Evolutionary conservation across 2,113 vertebrate species (phyloP), one percentile per base, ranked within the genome.

Genomic region (Machaerirhynchus nigripectus): DNA sequence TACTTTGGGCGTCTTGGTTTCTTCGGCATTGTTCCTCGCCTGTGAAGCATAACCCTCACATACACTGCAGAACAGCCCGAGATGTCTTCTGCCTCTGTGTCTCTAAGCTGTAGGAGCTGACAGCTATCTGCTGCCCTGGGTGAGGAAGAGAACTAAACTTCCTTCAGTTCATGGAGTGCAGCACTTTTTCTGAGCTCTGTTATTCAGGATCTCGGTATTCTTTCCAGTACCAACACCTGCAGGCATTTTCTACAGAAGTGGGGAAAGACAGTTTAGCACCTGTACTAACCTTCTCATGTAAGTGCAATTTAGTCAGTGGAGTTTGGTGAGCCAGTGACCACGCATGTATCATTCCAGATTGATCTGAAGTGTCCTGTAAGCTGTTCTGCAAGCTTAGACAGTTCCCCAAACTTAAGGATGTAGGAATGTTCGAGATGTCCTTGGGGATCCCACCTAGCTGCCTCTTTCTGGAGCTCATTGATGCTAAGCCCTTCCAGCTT

Each of bases 111-210:
- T 28, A 37, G 10, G 15, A 59, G 21, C 10, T 49, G 46, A 22
- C 31, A 68, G 6, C 2, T 0, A 0, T 28, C 40, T 31, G 4
- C 27, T 82, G 30, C 5, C 6, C 15, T 37, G 8, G 1, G 2
- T 40, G n/a, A 93, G 37, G 14, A 71, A 57, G 10, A 70, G n/a
- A 44, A 67, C 10, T 53, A 30, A 85, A 47, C 10, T 27, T 75
- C 55, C 26, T 40, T n/a, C 53, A 37, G 10, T 49, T 67, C n/a
- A 19, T 21, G 16, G 57, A 68, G 47, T 37, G 6, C 28, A 57
- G 11, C 47, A 44, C 9, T 13, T 7, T 75, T 70, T 18, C 57
- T 64, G 46, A 75, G 46, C 9, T 47, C 5, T 33, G 26, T 61
- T 65, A 55, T 47, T 75, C 15, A 52, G 17, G 23, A 31, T 4